A percentile compares a stretch with the other conserved stretches of the same genome.
These are phyloP conservation scores for Hypotaenidia philippensis DNA, from an alignment of 2,797 vertebrate genomes.

Conservation along the genomic window DNA sequence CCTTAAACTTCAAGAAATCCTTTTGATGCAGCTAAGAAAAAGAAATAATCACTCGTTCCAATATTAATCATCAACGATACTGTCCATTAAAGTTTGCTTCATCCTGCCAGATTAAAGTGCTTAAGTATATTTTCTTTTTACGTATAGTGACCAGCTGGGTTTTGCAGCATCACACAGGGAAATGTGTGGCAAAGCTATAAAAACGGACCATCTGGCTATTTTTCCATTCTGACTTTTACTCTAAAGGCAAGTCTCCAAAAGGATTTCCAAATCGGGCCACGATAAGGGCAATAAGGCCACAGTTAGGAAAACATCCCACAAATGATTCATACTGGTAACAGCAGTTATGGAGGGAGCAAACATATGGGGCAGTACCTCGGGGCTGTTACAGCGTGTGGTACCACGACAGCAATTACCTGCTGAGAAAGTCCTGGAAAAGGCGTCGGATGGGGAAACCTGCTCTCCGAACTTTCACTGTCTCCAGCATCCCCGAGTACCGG, in stretches of 20 bases:
- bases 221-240: conserved; percentile 23
- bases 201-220: neutral
- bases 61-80: neutral
- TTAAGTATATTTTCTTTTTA: neutral
- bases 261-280: neutral
- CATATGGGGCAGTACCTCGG: neutral
- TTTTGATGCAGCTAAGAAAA: conserved; percentile 34
- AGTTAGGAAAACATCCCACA: neutral
- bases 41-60: conserved; percentile 18
- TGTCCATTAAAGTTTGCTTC: conserved; percentile 28
- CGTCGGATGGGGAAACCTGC: conserved; percentile 91
- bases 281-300: neutral
- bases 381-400: neutral
- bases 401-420: conserved; percentile 77
- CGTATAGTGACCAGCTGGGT: conserved; percentile 13
- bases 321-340: neutral
- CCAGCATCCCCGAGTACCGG: conserved; percentile 92
- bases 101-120: neutral
- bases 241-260: conserved; percentile 10
- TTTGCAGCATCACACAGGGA: conserved; percentile 10
- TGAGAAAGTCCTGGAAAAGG: conserved; percentile 88
- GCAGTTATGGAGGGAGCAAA: neutral
- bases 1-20: conserved; percentile 44
- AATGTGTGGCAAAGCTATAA: neutral
- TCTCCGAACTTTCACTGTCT: conserved; percentile 92